A percentile compares a stretch with the other conserved stretches of the same genome.
phyloP scores from a whole-genome alignment of 2,113 vertebrate species.

The Romanogobio albipinnatus region DNA sequence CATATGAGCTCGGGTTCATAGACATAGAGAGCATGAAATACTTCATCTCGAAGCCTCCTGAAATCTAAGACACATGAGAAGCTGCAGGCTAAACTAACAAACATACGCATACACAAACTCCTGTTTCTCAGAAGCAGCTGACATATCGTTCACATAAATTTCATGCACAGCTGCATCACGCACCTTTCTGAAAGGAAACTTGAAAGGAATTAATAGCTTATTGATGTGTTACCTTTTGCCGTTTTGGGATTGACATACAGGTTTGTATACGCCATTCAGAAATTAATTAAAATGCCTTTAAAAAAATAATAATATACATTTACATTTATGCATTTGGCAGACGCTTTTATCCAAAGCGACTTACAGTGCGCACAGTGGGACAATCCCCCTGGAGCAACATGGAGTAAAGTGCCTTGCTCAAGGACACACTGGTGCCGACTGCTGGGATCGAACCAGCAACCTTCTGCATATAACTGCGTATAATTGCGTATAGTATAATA shows the following conservation, averaged over 20 bases:
- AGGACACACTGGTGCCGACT: too few species aligned
- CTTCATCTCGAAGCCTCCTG: slow-evolving; percentile 32
- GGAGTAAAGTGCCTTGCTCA: too few species aligned
- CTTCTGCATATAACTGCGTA: too few species aligned
- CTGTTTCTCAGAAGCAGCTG: neutral
- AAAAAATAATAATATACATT: too few species aligned
- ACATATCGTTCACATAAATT: neutral
- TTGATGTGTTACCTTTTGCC: neutral
- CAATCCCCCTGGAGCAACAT: too few species aligned
- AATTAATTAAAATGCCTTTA: neutral
- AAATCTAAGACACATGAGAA: slow-evolving; percentile 16
- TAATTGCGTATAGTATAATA: too few species aligned
- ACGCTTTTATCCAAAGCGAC: too few species aligned
- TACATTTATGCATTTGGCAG: too few species aligned
- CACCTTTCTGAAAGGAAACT: neutral
- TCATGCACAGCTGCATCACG: neutral
- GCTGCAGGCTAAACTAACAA: neutral
- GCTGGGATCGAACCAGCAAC: too few species aligned
- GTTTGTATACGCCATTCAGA: neutral
- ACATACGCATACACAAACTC: slow-evolving; percentile 23
- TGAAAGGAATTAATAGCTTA: neutral
- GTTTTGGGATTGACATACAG: neutral
- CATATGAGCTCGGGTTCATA: slow-evolving; percentile 46
- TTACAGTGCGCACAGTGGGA: too few species aligned
- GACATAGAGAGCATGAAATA: slow-evolving; percentile 26